Base-by-base conservation (phyloP, 2,113 vertebrate genomes). In the Rhabdomys dilectus region DNA sequence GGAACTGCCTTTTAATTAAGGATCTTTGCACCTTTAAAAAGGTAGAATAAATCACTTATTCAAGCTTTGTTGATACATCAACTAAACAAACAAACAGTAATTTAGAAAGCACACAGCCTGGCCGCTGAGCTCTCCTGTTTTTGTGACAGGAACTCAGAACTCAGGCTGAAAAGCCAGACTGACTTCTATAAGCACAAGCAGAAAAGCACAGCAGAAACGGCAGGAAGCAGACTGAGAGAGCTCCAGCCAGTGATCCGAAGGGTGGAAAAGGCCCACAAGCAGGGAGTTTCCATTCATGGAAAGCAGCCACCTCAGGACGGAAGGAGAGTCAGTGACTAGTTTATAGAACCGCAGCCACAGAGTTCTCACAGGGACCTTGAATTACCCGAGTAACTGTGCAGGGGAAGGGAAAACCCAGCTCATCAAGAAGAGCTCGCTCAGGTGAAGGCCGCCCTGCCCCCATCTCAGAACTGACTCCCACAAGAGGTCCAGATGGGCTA, bases 1-100 rank as follows among this genome's bases (percentile, higher is more conserved):
- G 19, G 60, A 93, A 93, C 70, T 96, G 29, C 36, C 24, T 96
- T 92, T 95, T 93, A 94, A 93, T 88, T 95, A 96, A 97, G 89
- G 36, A 89, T 78, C 78, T 16, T 45, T 95, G 60, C 45, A 15
- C 66, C 95, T 92, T 62, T 73, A 89, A n/a, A 84, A 58, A 94
- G 68, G 31, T 12, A 88, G 21, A 89, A 86, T 36, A 85, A 75
- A 78, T 89, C 34, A 87, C 21, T 58, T 82, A 17, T 66, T 70
- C 3, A 70, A 93, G 22, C 15, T 92, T 75, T 87, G 42, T 68
- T 75, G 77, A 77, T 70, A 64, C 1, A 26, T 4, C 39, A 94
- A 76, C 31, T 48, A 42, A 89, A 48, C 19, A 42, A 89, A 48
- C 19, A 90, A 96, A 87, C 84, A 93, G 29, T 13, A 9, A 26